A percentile compares a stretch with the other conserved stretches of the same genome.
Conservation (phyloP, 1,140 invertebrate species). For the Drosophila cardini region DNA sequence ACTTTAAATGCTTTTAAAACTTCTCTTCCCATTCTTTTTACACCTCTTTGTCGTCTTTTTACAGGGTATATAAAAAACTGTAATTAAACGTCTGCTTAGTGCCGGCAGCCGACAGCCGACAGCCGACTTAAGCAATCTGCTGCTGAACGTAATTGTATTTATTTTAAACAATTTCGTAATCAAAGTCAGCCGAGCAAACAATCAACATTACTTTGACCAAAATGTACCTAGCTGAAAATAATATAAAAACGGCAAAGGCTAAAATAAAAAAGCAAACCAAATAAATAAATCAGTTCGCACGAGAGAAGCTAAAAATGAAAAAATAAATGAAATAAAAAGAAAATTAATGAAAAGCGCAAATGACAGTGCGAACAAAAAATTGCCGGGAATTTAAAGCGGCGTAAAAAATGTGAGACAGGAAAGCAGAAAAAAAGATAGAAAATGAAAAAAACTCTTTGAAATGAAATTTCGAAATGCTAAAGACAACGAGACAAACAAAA, state of each 20-base stretch:
- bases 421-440: conserved; percentile 23
- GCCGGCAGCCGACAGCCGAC: too few relatives aligned
- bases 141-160: conserved; percentile 72
- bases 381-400: conserved; percentile 48
- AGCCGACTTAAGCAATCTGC: conserved; percentile 33
- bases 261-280: conserved; percentile 38
- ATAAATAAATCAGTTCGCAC: conserved; percentile 73
- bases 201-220: conserved; percentile 77
- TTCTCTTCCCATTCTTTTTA: neutral
- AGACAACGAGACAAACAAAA: conserved; percentile 37
- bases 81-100: conserved; percentile 71
- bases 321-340: neutral
- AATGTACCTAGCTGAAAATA: conserved; percentile 54
- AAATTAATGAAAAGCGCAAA: conserved; percentile 79
- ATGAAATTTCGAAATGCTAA: conserved; percentile 72
- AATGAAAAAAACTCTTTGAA: conserved; percentile 66
- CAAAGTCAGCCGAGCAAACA: conserved; percentile 77
- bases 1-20: neutral
- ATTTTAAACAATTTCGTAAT: conserved; percentile 81
- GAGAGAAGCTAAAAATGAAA: conserved; percentile 29
- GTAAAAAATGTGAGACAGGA: conserved; percentile 54
- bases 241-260: conserved; percentile 45
- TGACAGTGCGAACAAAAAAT: conserved; percentile 64
- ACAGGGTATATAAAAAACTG: conserved; percentile 50
- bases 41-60: neutral